A percentile compares a stretch with the other conserved stretches of the same genome.
These are phyloP conservation scores for Pseudoips prasinana DNA, from an alignment of 2,888 invertebrate species.

Conservation along the genomic window DNA sequence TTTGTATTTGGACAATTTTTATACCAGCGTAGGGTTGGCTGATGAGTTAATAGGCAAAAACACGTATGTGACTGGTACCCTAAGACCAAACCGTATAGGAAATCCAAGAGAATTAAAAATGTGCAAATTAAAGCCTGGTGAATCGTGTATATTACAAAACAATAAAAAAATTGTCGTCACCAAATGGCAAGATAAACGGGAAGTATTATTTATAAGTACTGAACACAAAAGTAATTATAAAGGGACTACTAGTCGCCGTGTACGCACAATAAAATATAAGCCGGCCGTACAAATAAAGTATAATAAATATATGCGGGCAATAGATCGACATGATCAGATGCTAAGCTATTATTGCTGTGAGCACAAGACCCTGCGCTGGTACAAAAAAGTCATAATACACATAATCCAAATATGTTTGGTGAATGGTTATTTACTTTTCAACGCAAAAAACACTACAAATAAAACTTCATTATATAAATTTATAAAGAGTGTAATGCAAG, in stretches of 20 bases:
- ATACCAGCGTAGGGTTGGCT: constrained; percentile 23
- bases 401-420: constrained; percentile 17
- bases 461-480: constrained; percentile 15
- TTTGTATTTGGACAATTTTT: constrained; percentile 24
- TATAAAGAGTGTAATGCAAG: constrained; percentile 14
- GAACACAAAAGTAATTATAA: constrained; percentile 28
- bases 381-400: constrained; percentile 23
- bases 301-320: constrained; percentile 28
- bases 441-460: constrained; percentile 15
- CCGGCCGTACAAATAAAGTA: constrained; percentile 22
- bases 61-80: constrained; percentile 26
- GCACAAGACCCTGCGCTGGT: constrained; percentile 21
- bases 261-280: constrained; percentile 29
- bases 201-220: constrained; percentile 26
- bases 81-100: constrained; percentile 21
- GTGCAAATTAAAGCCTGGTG: constrained; percentile 14
- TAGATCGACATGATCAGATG: constrained; percentile 21
- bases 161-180: constrained; percentile 26
- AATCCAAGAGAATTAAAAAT: constrained; percentile 16
- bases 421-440: constrained; percentile 13
- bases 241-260: constrained; percentile 29
- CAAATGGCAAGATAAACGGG: constrained; percentile 28
- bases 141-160: constrained; percentile 24
- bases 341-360: constrained; percentile 20
- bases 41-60: constrained; percentile 23